Percentiles rank a stretch among this genome's conserved stretches.
phyloP scores from a whole-genome alignment of 2,113 vertebrate species.

The Tupaia chinensis region DNA sequence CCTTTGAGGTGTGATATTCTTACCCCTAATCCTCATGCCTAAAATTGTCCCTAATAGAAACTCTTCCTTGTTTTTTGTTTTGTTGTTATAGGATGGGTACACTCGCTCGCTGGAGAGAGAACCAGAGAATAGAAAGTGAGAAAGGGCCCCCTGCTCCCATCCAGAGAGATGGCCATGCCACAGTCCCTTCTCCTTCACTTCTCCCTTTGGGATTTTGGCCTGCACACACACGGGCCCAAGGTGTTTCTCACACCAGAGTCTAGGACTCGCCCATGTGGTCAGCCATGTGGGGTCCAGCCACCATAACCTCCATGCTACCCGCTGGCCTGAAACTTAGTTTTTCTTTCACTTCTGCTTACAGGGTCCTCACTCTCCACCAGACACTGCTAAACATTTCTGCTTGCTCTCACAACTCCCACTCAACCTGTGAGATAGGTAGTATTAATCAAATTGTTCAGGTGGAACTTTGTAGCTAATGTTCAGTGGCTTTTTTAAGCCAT shows the following conservation, averaged over 20 bases:
- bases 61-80: neutral
- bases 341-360: neutral
- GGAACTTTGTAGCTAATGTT: neutral
- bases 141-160: no score
- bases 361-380: neutral
- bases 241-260: no score
- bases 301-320: no score
- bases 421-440: neutral
- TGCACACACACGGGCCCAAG: no score
- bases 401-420: neutral
- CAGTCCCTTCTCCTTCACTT: no score
- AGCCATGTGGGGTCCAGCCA: no score
- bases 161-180: no score
- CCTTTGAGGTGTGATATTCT: neutral
- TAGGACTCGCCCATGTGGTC: no score
- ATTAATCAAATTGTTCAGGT: neutral
- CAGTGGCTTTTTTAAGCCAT: neutral
- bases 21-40: neutral
- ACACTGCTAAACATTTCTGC: neutral
- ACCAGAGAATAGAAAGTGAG: no score
- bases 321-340: neutral
- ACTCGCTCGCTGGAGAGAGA: no score
- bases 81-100: no score
- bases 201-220: no score
- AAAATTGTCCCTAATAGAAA: neutral